Evolutionary conservation across 2,797 vertebrate species (phyloP), one percentile per base, ranked within the genome.

Genomic region (Crenichthys baileyi): DNA sequence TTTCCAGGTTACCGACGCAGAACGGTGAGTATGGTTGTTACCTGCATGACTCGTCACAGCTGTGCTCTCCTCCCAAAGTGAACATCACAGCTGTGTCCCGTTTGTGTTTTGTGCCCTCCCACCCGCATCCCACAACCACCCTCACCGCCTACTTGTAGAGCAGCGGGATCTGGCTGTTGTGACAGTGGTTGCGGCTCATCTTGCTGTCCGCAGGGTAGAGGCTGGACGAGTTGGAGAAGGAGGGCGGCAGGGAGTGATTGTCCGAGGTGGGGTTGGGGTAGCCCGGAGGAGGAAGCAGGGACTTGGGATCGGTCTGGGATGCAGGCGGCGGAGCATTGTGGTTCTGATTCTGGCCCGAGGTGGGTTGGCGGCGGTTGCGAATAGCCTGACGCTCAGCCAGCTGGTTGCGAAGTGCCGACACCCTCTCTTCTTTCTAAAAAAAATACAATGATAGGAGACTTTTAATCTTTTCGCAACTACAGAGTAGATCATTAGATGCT

Each of bases 331-430:
- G 91, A 0, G 94, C 89, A 76, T 91, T 96, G 92, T 96, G 95
- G 91, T 96, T 96, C 89, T 96, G 95, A 53, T 94, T 95, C 87
- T 93, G 91, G 81, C 93, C 91, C 4, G 94, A 90, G 3, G 97
- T 96, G 0, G 96, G 95, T 0, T 93, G 96, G 55, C 97, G 96
- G 56, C 98, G 96, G n/a, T 96, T 97, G 0, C 97, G 96, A 2
- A 98, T 94, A 80, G 97, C 96, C 88, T 97, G 97, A 0, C 97
- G 92, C 87, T 97, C 97, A 9, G 96, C 96, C 84, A 98, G 96
- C 90, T 98, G 97, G 83, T 97, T 97, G 73, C 97, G 96, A 29
- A 98, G 96, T 50, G 97, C 98, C 0, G 97, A 97, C 1, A 99
- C 97, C 0, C 97, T 90, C 77, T 99, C 97, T 80, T 98, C 97